Evolutionary conservation across 2,888 invertebrate species (phyloP).

Genomic region (Steromphala cineraria): DNA sequence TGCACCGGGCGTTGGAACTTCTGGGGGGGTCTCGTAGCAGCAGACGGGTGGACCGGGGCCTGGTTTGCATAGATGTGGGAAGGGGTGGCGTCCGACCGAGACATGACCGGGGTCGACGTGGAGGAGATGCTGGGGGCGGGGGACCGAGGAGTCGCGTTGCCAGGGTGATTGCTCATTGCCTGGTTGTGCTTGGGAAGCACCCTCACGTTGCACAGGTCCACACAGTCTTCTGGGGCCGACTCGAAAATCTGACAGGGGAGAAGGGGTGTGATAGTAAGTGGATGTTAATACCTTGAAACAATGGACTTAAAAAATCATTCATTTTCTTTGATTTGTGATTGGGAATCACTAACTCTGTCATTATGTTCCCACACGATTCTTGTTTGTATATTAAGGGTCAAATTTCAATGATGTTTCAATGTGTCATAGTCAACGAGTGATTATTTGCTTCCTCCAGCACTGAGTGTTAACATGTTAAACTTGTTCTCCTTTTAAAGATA

Average conservation of each 20-base stretch:
- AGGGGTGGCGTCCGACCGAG: slow-evolving; percentile 16
- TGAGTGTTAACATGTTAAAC: too few species aligned
- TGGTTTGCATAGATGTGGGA: slow-evolving; percentile 53
- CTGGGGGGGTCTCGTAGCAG: slow-evolving; percentile 28
- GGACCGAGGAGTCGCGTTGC: not conserved
- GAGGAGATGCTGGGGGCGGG: not conserved
- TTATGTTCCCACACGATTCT: too few species aligned
- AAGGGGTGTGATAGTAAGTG: too few species aligned
- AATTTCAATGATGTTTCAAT: too few species aligned
- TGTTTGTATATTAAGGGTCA: too few species aligned
- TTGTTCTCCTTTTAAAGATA: too few species aligned
- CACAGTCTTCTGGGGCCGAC: not conserved
- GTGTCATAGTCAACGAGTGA: too few species aligned
- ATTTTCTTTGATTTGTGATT: too few species aligned
- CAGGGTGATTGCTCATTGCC: not conserved
- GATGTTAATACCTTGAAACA: too few species aligned
- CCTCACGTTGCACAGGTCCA: not conserved
- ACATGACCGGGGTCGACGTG: slow-evolving; percentile 23
- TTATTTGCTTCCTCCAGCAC: too few species aligned
- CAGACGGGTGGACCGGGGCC: slow-evolving; percentile 48
- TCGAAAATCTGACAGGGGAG: not conserved
- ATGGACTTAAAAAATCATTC: too few species aligned
- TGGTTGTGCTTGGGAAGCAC: not conserved
- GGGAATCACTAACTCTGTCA: too few species aligned
- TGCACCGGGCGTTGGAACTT: slow-evolving; percentile 52